phyloP scores from a whole-genome alignment of 2,797 vertebrate species.

The Microctenopoma lineatum region DNA sequence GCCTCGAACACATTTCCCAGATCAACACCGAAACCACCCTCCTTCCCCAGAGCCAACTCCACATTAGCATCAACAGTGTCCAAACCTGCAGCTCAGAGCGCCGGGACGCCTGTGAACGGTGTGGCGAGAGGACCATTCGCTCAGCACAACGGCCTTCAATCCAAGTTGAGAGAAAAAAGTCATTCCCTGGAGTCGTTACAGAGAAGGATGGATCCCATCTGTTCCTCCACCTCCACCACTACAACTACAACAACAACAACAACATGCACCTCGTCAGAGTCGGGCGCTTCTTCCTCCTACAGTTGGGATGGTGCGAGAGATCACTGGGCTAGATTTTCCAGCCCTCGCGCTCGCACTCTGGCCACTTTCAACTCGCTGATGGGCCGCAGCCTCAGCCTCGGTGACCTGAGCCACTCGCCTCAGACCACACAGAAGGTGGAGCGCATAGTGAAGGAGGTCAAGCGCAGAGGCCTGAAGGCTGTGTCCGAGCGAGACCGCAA shows the following conservation, averaged over 20 bases:
- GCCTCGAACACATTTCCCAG: slow-evolving; percentile 78
- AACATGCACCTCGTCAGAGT: slow-evolving; percentile 92
- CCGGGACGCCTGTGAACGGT: slow-evolving; percentile 68
- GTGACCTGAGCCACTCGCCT: slow-evolving; percentile 94
- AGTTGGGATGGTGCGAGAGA: slow-evolving; percentile 90
- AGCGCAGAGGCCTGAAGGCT: slow-evolving; percentile 88
- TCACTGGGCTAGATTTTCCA: slow-evolving; percentile 83
- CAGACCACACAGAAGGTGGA: slow-evolving; percentile 95
- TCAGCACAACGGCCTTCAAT: slow-evolving; percentile 77
- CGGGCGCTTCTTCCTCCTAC: slow-evolving; percentile 90
- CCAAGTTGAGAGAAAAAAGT: slow-evolving; percentile 82
- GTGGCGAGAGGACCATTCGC: slow-evolving; percentile 54
- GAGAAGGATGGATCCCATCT: slow-evolving; percentile 81
- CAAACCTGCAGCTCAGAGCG: slow-evolving; percentile 65
- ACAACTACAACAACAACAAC: slow-evolving; percentile 81
- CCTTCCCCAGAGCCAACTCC: slow-evolving; percentile 77
- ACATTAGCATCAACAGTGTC: slow-evolving; percentile 72
- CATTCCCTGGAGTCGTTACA: slow-evolving; percentile 93
- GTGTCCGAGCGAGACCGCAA: slow-evolving; percentile 95
- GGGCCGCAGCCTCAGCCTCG: slow-evolving; percentile 94
- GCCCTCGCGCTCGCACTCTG: slow-evolving; percentile 83
- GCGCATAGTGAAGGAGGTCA: slow-evolving; percentile 93
- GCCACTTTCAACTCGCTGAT: slow-evolving; percentile 88
- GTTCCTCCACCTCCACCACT: slow-evolving; percentile 78
- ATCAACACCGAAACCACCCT: slow-evolving; percentile 74